phyloP scores from a whole-genome alignment of 2,797 vertebrate species.

The Antennarius maculatus region DNA sequence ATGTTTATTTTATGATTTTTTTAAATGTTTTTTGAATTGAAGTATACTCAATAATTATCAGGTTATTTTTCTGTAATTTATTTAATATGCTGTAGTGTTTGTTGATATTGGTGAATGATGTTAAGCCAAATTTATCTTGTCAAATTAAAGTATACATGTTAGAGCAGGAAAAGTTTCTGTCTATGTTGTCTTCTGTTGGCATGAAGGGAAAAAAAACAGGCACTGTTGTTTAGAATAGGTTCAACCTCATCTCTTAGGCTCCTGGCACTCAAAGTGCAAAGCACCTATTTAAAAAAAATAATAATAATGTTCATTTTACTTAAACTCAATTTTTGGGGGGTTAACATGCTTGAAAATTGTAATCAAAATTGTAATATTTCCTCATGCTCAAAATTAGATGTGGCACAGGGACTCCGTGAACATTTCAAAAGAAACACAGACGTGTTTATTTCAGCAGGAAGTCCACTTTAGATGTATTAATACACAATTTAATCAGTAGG shows the following conservation, averaged over 20 bases:
- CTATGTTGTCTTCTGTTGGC: neutral
- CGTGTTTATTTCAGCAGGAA: slow-evolving; percentile 14
- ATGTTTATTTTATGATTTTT: slow-evolving; percentile 28
- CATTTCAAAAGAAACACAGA: too few relatives aligned
- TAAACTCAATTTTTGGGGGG: too few relatives aligned
- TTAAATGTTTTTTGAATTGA: slow-evolving; percentile 46
- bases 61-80: slow-evolving; percentile 42
- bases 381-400: too few relatives aligned
- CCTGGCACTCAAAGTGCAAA: too few relatives aligned
- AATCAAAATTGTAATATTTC: too few relatives aligned
- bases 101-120: slow-evolving; percentile 42
- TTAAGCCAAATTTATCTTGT: slow-evolving; percentile 45
- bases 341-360: too few relatives aligned
- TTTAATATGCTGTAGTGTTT: slow-evolving; percentile 50
- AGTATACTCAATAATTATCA: slow-evolving; percentile 41
- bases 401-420: too few relatives aligned
- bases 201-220: neutral
- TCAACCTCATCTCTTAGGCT: too few relatives aligned
- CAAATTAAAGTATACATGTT: slow-evolving; percentile 58
- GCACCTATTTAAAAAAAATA: too few relatives aligned
- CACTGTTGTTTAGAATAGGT: too few relatives aligned
- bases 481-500: slow-evolving; percentile 57
- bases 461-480: slow-evolving; percentile 41
- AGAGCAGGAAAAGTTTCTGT: neutral
- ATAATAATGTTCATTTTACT: too few relatives aligned